Base-by-base conservation (phyloP, 1,140 invertebrate genomes). In the Aphelinus atriplicis region DNA sequence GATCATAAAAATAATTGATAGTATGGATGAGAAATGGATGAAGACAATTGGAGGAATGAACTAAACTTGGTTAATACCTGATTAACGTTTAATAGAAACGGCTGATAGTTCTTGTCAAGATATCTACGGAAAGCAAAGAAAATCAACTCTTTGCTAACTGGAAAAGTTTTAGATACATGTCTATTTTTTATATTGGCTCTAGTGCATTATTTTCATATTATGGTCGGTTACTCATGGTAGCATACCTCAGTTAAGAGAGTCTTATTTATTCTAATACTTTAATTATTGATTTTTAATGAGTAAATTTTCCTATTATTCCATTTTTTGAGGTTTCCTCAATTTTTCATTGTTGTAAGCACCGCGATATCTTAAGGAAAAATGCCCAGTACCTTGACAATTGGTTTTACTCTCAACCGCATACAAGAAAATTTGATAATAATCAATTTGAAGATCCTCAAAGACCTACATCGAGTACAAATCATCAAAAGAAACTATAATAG, bases 401-500 rank as follows among this genome's bases (percentile, higher is more conserved):
- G 46, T 60, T 66, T 66, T 60, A 66, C 60, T 66, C 10, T 43
- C 71, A 53, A 66, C 60, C 45, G 45, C 51, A 48, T 9, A 51
- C 51, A 70, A 42, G n/a, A 66, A 55, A 58, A 48, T 45, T 75
- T 60, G 7, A 64, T 66, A 46, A 45, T 72, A 60, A 55, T 66
- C 26, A 66, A 50, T 50, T 50, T 50, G 61, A 61, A 71, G 43
- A 3, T 42, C 56, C 56, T 50, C 45, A 71, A n/a, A 71, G 45
- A 43, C 56, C 60, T 71, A 71, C 68, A 71, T 58, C 63, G 68
- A 71, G 55, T 67, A 72, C 69, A 76, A 71, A 67, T 67, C 57
- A 72, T 76, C 46, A 43, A 57, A 71, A 67, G 51, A 60, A 71
- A 62, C 67, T 62, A 76, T 76, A 76, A 71, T 76, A 76, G 69